Conservation (phyloP, 2,888 invertebrate species). For the Pheosia tremula region DNA sequence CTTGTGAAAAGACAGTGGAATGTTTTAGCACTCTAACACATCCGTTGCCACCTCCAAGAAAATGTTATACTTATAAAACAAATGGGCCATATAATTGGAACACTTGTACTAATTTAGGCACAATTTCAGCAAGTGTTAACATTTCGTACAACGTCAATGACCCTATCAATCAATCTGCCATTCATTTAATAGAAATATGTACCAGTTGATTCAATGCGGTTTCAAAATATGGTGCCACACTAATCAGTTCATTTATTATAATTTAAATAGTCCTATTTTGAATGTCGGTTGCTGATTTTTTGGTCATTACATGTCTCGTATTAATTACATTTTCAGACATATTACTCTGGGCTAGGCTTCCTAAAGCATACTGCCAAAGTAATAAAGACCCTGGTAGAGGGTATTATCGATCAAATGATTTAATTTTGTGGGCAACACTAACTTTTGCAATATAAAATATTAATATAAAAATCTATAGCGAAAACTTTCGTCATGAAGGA, state of each 20-base stretch:
- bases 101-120: constrained; percentile 40
- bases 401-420: too few relatives aligned
- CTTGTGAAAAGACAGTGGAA: too few relatives aligned
- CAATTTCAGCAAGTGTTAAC: constrained; percentile 48
- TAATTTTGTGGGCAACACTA: too few relatives aligned
- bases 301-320: not conserved
- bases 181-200: constrained; percentile 52
- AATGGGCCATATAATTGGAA: constrained; percentile 24
- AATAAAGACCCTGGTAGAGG: too few relatives aligned
- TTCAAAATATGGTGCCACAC: constrained; percentile 20
- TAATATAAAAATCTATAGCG: too few relatives aligned
- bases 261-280: constrained; percentile 5
- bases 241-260: constrained; percentile 13
- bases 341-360: too few relatives aligned
- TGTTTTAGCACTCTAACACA: not conserved
- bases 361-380: too few relatives aligned
- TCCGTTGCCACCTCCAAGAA: constrained; percentile 1
- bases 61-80: constrained; percentile 4
- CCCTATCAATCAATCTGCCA: constrained; percentile 54
- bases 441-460: too few relatives aligned
- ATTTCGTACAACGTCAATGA: constrained; percentile 58
- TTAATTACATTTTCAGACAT: too few relatives aligned
- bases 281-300: not conserved
- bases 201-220: constrained; percentile 34
- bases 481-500: too few relatives aligned